These are phyloP conservation scores for Drosophila kepulauana DNA, from an alignment of 1,140 invertebrate species.

Conservation along the genomic window DNA sequence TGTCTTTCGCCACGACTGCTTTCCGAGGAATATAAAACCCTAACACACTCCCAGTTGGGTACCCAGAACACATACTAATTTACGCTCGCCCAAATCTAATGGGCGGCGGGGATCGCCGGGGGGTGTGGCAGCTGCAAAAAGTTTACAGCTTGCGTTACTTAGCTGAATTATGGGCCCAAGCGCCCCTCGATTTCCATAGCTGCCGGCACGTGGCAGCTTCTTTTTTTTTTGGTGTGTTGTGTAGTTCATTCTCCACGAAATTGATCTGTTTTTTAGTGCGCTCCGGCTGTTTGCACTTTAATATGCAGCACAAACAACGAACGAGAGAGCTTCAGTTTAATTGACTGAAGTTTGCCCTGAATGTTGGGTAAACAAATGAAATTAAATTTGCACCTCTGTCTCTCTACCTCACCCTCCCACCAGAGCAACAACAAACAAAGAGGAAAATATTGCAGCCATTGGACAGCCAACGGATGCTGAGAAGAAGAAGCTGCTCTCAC, in stretches of 20 bases:
- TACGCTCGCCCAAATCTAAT: slow-evolving; percentile 32
- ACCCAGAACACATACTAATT: slow-evolving; percentile 35
- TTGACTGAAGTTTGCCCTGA: slow-evolving; percentile 22
- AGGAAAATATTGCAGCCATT: slow-evolving; percentile 49
- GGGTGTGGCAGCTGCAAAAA: slow-evolving; percentile 31
- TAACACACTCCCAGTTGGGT: slow-evolving; percentile 19
- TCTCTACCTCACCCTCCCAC: background rate
- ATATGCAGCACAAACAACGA: background rate
- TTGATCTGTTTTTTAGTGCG: background rate
- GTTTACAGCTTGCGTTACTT: slow-evolving; percentile 55
- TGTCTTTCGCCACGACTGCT: slow-evolving; percentile 21
- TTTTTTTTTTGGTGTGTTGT: background rate
- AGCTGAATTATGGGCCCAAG: slow-evolving; percentile 58
- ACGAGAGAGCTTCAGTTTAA: slow-evolving; percentile 24
- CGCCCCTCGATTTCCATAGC: background rate
- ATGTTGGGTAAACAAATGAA: slow-evolving; percentile 61
- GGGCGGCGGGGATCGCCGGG: background rate
- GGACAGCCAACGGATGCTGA: slow-evolving; percentile 13
- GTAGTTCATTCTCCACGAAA: background rate
- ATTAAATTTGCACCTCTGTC: slow-evolving; percentile 37
- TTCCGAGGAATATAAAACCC: background rate
- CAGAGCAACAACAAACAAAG: slow-evolving; percentile 40
- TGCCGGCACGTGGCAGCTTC: slow-evolving; percentile 51
- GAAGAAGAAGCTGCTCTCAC: background rate
- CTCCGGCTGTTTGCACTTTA: background rate